Base-by-base conservation (phyloP, 2,888 invertebrate genomes). In the Dendrolimus houi region DNA sequence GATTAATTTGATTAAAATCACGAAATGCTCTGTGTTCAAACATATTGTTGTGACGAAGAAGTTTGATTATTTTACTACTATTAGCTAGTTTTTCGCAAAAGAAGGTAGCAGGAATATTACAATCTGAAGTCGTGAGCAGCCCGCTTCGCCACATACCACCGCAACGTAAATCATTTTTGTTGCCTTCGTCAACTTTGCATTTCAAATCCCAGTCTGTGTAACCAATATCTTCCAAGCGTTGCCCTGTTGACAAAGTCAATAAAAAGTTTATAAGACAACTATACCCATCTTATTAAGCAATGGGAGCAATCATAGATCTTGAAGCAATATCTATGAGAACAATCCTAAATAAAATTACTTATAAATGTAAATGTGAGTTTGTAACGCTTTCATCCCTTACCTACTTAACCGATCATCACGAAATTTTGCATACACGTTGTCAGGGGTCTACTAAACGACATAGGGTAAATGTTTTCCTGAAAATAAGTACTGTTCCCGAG, bases 141-240 rank as follows among this genome's bases (percentile, higher is more conserved):
- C 80, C 81, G 57, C 70, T 75, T 52, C 77, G 71, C 1, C 68
- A 66, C 8, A 77, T 65, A 12, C 77, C 76, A 0, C 80, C 79
- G 61, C 80, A 80, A 1, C 79, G 73, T 7, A 9, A 57, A n/a
- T 54, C 63, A 56, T 2, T 64, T 47, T n/a, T 55, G 53, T 60
- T 62, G 7, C 57, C 59, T 10, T 42, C 56, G 12, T 64, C 63
- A 13, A 65, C 60, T 17, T 65, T 60, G 63, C 75, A 75, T 53
- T 67, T 66, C 14, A 66, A 60, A 59, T 75, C 75, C 75, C 79
- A 79, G 56, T 77, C 76, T 9, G 71, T 62, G 58, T 62, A 69
- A 9, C 65, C 65, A 12, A 63, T 53, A 13, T 69, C 64, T 56
- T 67, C 63, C 8, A 80, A 47, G 14, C 62, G 63, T 8, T 74